A percentile compares a stretch with the other conserved stretches of the same genome.
These are phyloP conservation scores for Apolygus lucorum DNA, from an alignment of 1,140 invertebrate genomes.

Conservation along the genomic window DNA sequence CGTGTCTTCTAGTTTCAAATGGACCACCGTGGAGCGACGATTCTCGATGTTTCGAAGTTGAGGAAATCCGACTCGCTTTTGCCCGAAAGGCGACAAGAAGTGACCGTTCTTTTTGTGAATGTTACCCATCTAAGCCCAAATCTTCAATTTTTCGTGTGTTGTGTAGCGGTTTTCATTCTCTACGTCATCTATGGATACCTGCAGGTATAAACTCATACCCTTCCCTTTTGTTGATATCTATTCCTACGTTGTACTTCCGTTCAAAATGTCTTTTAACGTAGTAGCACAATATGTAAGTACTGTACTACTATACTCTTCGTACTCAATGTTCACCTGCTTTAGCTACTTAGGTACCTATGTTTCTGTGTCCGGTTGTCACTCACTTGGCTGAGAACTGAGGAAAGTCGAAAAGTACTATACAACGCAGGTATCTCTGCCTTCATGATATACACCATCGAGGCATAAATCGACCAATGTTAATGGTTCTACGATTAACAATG, in stretches of 20 bases:
- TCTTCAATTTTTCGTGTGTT: constrained; percentile 67
- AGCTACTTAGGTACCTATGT: neutral
- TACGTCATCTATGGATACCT: constrained; percentile 87
- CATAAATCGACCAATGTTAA: no score
- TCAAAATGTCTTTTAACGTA: neutral
- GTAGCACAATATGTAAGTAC: neutral
- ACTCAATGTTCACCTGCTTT: neutral
- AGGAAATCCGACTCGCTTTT: neutral
- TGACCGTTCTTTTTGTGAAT: constrained; percentile 58
- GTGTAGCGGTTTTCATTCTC: constrained; percentile 71
- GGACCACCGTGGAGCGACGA: neutral
- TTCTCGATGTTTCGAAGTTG: constrained; percentile 8
- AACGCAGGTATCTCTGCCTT: no score
- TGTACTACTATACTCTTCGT: neutral
- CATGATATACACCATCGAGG: no score
- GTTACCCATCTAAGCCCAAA: constrained; percentile 54
- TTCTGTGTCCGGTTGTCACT: neutral
- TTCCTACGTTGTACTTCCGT: neutral
- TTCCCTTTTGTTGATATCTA: neutral
- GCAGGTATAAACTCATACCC: constrained; percentile 48
- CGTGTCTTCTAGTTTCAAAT: neutral
- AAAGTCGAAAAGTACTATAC: no score
- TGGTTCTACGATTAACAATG: no score
- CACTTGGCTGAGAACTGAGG: neutral
- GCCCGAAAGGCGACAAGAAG: neutral